Evolutionary conservation across 2,797 vertebrate genomes (phyloP), one percentile per base, ranked within the genome.

Genomic region (Helarctos malayanus): DNA sequence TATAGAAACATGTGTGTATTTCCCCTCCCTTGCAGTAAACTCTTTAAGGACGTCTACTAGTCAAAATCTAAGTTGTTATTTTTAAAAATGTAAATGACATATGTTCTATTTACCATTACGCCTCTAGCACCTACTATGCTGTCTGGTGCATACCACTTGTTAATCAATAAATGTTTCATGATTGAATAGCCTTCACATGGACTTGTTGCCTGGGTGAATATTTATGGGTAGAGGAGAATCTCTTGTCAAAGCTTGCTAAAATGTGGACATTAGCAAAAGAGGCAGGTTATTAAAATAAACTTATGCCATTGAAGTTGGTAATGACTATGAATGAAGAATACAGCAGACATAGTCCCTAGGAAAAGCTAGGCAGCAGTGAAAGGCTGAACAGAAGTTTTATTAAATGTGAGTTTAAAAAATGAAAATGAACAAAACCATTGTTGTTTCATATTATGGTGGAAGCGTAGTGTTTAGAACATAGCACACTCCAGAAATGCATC

Each of bases 261-360:
- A 80, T 78, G 32, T 71, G 16, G 11, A 15, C 21, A 25, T 81
- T 80, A 63, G 54, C 2, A 83, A 85, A 94, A 79, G 41, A 87
- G n/a, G 16, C 47, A 89, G 49, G 27, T 27, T 16, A 91, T 83
- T 92, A 71, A 96, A 81, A 79, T 59, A 94, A 82, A 81, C 9
- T 38, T 76, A 79, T 4, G 3, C 1, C 4, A 2, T 32, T 92
- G 13, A 95, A 38, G 23, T 88, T 59, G 27, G 3, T 68, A 83
- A 35, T 65, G 69, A 80, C 52, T 81, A 3, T 88, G 23, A 89
- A 47, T 19, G 47, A 52, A 93, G 32, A 79, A n/a, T 78, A 91
- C 87, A 96, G 25, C 25, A 81, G 32, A 85, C 10, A 65, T 71
- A 79, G 52, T 96, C 59, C 89, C 32, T 56, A 63, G 56, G 35